Percentiles rank a stretch among this genome's conserved stretches.
These are phyloP conservation scores for Cnemophilus loriae DNA, from an alignment of 2,113 vertebrate genomes.

Conservation along the genomic window DNA sequence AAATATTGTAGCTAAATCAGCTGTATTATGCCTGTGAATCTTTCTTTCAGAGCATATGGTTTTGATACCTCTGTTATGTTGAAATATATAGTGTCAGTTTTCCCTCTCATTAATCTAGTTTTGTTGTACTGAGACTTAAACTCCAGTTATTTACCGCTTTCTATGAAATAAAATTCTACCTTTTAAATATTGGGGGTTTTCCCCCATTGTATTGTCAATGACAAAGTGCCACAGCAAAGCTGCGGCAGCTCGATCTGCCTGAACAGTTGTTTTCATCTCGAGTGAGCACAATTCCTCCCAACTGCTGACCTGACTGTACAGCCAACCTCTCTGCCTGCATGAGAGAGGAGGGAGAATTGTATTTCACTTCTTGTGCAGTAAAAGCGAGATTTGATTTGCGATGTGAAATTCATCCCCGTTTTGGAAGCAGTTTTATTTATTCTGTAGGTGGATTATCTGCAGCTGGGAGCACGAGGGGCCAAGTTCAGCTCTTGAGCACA, in stretches of 20 bases:
- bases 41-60: neutral
- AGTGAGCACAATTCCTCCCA: neutral
- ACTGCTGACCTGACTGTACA: neutral
- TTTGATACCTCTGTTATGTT: neutral
- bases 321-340: neutral
- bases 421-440: neutral
- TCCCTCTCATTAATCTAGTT: neutral
- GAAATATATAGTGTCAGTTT: neutral
- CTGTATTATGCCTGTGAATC: neutral
- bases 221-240: neutral
- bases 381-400: neutral
- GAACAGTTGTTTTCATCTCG: neutral
- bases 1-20: neutral
- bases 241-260: neutral
- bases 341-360: neutral
- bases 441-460: neutral
- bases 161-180: neutral
- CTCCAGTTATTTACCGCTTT: neutral
- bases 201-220: neutral
- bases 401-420: neutral
- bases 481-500: neutral
- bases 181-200: fast-evolving
- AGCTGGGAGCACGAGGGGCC: neutral
- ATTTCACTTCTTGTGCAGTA: neutral
- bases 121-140: neutral